A percentile compares a stretch with the other conserved stretches of the same genome.
Evolutionary conservation across 2,888 invertebrate species (phyloP).

Genomic region (Listrodromus nycthemerus): DNA sequence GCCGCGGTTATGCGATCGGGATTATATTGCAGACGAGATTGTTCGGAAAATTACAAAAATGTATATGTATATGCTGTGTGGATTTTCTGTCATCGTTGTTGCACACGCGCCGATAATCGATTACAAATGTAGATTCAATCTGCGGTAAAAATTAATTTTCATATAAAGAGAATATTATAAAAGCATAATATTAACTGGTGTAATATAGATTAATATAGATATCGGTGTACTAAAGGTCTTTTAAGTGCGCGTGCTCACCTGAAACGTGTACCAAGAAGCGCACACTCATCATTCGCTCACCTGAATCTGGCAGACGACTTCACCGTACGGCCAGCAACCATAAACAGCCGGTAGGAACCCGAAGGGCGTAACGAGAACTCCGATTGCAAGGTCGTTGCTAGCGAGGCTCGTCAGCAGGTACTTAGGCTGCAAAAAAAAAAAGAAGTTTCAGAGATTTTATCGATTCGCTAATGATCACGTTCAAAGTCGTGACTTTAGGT

Average conservation of each 20-base stretch:
- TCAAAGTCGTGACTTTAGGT: not conserved
- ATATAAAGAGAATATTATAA: too few species aligned
- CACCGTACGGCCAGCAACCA: constrained; percentile 96
- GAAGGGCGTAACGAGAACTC: constrained; percentile 93
- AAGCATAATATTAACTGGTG: too few species aligned
- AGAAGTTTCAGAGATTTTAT: constrained; percentile 17
- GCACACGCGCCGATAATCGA: too few species aligned
- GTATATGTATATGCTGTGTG: too few species aligned
- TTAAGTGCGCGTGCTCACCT: not conserved
- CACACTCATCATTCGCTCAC: constrained; percentile 83
- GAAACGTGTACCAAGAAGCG: not conserved
- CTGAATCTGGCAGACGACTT: constrained; percentile 96
- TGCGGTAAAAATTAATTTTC: too few species aligned
- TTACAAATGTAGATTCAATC: too few species aligned
- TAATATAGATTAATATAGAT: too few species aligned
- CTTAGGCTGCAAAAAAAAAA: constrained; percentile 88
- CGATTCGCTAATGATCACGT: constrained; percentile 1
- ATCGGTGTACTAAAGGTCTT: not conserved
- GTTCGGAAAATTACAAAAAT: too few species aligned
- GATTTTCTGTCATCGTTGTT: too few species aligned
- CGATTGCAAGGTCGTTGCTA: constrained; percentile 94
- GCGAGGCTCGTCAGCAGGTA: constrained; percentile 95
- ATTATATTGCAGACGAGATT: too few species aligned
- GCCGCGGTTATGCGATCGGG: too few species aligned
- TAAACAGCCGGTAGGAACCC: constrained; percentile 93